Percentiles rank a stretch among this genome's conserved stretches.
Evolutionary conservation across 2,888 invertebrate species (phyloP).

Genomic region (Microplitis deprimator): DNA sequence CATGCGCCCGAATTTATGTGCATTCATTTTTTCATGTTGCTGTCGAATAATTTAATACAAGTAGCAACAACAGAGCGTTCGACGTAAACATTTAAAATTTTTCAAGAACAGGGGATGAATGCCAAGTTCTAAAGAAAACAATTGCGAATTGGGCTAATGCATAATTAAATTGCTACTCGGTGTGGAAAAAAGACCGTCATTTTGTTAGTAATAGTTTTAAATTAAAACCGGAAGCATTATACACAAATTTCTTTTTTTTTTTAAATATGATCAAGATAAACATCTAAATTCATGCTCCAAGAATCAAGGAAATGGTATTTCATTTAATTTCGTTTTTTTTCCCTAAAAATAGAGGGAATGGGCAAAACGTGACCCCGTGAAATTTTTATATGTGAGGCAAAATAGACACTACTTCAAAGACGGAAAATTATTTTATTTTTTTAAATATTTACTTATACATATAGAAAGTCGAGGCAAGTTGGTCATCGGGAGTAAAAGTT

Average conservation of each 20-base stretch:
- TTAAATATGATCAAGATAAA: constrained; percentile 10
- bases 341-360: no score
- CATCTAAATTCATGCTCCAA: constrained; percentile 19
- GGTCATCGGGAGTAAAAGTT: no score
- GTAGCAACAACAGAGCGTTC: neutral
- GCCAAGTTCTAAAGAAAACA: neutral
- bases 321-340: neutral
- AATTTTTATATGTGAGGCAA: neutral
- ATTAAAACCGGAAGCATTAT: constrained; percentile 33
- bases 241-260: constrained; percentile 12
- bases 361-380: neutral
- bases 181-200: constrained; percentile 30
- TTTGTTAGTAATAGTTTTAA: neutral
- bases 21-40: neutral
- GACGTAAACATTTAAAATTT: neutral
- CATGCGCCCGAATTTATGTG: constrained; percentile 4
- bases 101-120: constrained; percentile 10
- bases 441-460: no score
- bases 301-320: neutral
- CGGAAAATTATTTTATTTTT: no score
- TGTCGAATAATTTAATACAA: neutral
- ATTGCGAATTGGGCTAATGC: constrained; percentile 20
- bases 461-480: no score
- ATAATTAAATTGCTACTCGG: constrained; percentile 27
- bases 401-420: no score